Base-by-base conservation (phyloP, 2,888 invertebrate species). In the Drosophila kanekoi region DNA sequence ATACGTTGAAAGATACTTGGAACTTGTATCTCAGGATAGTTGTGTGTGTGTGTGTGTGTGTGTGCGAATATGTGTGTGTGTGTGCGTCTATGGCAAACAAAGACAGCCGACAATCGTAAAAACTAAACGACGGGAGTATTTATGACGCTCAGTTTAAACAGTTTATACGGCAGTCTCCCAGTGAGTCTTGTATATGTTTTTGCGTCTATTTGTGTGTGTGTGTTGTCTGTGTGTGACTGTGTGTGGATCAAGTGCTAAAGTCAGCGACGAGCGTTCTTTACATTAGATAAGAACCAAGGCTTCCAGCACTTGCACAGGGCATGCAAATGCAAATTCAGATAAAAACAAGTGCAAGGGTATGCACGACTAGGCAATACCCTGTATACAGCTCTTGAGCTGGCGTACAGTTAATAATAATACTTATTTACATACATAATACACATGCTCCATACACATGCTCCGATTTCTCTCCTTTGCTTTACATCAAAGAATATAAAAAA, bases 71-170 rank as follows among this genome's bases (percentile, higher is more conserved):
- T 23, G 23, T 45, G 23, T 61, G 16, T 40, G 35, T 66, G 57
- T 61, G 43, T 52, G 45, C 53, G 65, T 76, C 63, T 52, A 59
- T 72, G 75, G 72, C 81, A 79, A 89, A 83, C 89, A 89, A 89
- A 88, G 87, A 60, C 79, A 77, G 82, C 89, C 87, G 89, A 81
- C 84, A 81, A 87, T 87, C 89, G 84, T 85, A 85, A 85, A 88
- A 85, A 81, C 84, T 85, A 87, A 85, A 85, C 89, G 89, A 81
- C 84, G 68, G 67, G 72, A 63, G 77, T 87, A 89, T 85, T 89
- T 85, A 89, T 89, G 87, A 77, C 57, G 72, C 68, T 68, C 72
- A 77, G 72, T 61, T 63, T 62, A 62, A 54, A 61, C 70, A 63
- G 53, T 71, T 72, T 76, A 62, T 64, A 78, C 41, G 64, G 57